These are phyloP conservation scores for Ochotona princeps DNA, from an alignment of 2,113 vertebrate species.

Conservation along the genomic window DNA sequence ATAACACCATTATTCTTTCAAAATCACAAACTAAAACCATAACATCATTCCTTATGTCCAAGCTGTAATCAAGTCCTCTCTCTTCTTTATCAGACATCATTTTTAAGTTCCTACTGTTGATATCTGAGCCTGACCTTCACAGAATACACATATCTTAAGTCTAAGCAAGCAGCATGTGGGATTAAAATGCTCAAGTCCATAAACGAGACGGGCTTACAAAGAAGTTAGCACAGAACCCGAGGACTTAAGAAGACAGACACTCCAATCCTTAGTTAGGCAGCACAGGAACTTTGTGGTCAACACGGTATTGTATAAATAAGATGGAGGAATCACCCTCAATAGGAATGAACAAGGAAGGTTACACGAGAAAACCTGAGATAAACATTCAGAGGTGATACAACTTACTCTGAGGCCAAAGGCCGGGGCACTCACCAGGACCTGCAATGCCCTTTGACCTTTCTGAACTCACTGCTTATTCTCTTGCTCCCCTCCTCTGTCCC, in stretches of 20 bases:
- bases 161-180: neutral
- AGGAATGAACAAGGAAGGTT: neutral
- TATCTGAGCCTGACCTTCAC: constrained; percentile 12
- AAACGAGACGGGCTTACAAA: neutral
- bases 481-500: neutral
- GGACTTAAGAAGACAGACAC: constrained; percentile 5
- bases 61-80: constrained; percentile 28
- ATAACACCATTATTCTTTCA: constrained; percentile 20
- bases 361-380: neutral
- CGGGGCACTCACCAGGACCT: neutral
- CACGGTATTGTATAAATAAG: neutral
- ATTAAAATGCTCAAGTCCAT: neutral
- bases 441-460: neutral
- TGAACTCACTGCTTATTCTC: neutral
- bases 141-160: constrained; percentile 23
- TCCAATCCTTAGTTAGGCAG: constrained; percentile 15
- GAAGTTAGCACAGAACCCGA: constrained; percentile 14
- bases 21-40: constrained; percentile 58
- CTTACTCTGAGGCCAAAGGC: constrained; percentile 18
- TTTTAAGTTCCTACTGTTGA: constrained; percentile 56
- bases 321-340: neutral
- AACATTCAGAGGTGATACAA: constrained; percentile 4
- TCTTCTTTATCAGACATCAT: constrained; percentile 16
- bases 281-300: neutral
- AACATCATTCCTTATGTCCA: neutral